These are phyloP conservation scores for Nannoperca australis DNA, from an alignment of 2,797 vertebrate genomes.

Conservation along the genomic window DNA sequence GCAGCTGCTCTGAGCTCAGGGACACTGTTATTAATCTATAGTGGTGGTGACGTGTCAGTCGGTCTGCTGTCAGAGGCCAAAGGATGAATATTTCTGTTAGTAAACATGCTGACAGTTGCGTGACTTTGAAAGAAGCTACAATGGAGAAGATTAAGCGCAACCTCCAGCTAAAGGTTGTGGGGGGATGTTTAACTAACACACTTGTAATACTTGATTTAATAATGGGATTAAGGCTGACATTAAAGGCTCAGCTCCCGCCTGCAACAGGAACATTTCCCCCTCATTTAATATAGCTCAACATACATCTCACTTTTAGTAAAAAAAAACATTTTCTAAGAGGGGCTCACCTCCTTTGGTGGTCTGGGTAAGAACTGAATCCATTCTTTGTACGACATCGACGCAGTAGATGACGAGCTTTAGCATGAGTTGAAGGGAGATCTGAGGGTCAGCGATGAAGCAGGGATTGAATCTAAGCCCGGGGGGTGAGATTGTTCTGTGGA, in stretches of 20 bases:
- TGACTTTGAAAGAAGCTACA: slow-evolving; percentile 13
- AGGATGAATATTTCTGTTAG: slow-evolving; percentile 54
- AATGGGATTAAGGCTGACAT: slow-evolving; percentile 58
- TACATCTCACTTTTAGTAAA: slow-evolving; percentile 34
- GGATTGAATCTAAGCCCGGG: slow-evolving; percentile 40
- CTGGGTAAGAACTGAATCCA: slow-evolving; percentile 7
- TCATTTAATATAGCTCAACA: slow-evolving; percentile 35
- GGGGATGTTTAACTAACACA: slow-evolving; percentile 38
- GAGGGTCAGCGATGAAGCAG: slow-evolving; percentile 43
- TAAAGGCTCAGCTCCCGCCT: slow-evolving; percentile 45
- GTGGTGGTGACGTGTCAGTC: slow-evolving; percentile 46
- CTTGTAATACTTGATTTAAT: slow-evolving; percentile 68
- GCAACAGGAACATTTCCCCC: slow-evolving; percentile 22
- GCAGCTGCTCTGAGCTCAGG: slow-evolving; percentile 37
- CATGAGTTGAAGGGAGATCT: slow-evolving; percentile 27
- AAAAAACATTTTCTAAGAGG: slow-evolving; percentile 19
- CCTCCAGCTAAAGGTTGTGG: slow-evolving; percentile 27
- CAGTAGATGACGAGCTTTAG: slow-evolving; percentile 21
- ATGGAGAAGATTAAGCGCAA: slow-evolving; percentile 6
- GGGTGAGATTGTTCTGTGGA: slow-evolving; percentile 5
- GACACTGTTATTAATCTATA: slow-evolving; percentile 54
- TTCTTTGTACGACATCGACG: not conserved
- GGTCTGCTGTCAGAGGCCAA: slow-evolving; percentile 54
- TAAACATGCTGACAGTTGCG: slow-evolving; percentile 56
- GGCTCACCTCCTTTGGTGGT: slow-evolving; percentile 36